Conservation (phyloP, 2,797 vertebrate species). For the Lerista edwardsae region DNA sequence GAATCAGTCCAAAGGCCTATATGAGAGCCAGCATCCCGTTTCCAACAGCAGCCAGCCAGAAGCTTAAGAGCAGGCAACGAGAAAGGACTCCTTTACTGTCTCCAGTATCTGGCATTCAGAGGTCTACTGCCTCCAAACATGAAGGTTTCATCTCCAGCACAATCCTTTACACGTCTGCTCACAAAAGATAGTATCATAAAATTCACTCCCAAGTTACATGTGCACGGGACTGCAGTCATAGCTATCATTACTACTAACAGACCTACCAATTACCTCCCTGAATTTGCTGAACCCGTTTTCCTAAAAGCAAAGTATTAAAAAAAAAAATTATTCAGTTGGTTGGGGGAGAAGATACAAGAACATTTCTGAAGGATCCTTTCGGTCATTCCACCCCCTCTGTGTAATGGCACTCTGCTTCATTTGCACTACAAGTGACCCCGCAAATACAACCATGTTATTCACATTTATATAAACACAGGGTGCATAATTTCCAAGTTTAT, state of each 20-base stretch:
- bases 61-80: background rate
- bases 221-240: no score
- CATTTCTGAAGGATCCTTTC: slow-evolving; percentile 28
- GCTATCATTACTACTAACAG: background rate
- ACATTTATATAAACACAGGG: slow-evolving; percentile 81
- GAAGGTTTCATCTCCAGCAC: background rate
- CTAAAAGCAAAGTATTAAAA: no score
- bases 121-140: background rate
- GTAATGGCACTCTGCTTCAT: slow-evolving; percentile 65
- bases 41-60: background rate
- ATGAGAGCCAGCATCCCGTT: no score
- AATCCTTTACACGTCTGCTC: background rate
- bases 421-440: slow-evolving; percentile 76
- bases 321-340: background rate
- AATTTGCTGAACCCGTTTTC: background rate
- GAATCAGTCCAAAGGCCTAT: background rate
- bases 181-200: no score
- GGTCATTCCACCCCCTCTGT: slow-evolving; percentile 44
- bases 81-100: background rate
- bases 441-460: slow-evolving; percentile 77
- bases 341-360: slow-evolving; percentile 34
- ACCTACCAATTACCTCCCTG: no score
- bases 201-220: background rate
- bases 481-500: slow-evolving; percentile 78
- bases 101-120: background rate